Percentiles rank a stretch among this genome's conserved stretches.
Conservation (phyloP, 2,113 vertebrate species). For the Podilymbus podiceps region DNA sequence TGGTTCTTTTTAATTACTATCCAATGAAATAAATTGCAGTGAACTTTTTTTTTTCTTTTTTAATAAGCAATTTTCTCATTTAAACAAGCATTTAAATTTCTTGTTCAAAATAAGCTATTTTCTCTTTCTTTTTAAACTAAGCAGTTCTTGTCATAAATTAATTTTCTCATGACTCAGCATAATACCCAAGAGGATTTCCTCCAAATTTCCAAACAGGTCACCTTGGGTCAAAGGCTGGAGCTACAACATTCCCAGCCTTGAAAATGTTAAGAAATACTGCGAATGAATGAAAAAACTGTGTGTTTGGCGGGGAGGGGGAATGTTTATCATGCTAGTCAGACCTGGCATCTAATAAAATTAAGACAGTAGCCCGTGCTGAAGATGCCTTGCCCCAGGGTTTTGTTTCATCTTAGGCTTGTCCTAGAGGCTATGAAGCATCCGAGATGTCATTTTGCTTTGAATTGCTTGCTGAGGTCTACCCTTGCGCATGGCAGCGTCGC, state of each 20-base stretch:
- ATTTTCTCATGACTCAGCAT: neutral
- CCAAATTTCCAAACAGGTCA: neutral
- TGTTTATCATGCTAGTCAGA: neutral
- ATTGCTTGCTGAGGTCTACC: neutral
- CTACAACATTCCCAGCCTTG: neutral
- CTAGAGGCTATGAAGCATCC: neutral
- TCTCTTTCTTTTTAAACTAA: neutral
- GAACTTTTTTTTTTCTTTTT: neutral
- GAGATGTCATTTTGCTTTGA: neutral
- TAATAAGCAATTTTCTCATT: neutral
- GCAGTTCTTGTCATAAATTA: neutral
- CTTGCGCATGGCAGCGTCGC: fast-evolving
- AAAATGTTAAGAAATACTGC: neutral
- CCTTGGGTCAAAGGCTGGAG: neutral
- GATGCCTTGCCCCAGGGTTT: neutral
- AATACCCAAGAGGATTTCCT: neutral
- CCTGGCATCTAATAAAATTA: neutral
- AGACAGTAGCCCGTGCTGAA: neutral
- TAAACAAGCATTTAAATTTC: neutral
- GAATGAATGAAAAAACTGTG: neutral
- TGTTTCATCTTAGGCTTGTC: neutral
- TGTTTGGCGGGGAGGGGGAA: neutral
- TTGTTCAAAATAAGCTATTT: neutral
- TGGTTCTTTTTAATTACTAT: neutral
- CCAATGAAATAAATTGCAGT: neutral